Evolutionary conservation across 2,797 vertebrate species (phyloP).

Genomic region (Columba guinea): DNA sequence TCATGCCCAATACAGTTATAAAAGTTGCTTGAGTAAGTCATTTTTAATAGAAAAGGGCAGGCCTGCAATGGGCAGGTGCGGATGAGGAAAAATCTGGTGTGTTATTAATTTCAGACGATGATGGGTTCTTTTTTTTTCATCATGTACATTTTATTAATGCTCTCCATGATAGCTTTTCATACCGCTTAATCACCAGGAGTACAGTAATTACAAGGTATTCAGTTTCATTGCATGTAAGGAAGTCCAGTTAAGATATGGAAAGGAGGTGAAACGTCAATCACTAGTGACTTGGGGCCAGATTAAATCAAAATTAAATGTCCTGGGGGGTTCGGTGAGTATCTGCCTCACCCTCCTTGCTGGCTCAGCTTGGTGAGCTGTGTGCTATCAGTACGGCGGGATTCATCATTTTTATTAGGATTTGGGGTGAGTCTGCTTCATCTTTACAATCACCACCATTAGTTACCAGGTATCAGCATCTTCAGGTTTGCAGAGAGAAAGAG

Average conservation of each 20-base stretch:
- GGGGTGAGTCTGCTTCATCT: neutral
- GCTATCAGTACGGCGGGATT: neutral
- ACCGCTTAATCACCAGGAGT: slow-evolving; percentile 48
- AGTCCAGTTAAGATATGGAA: slow-evolving; percentile 48
- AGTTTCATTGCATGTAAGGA: slow-evolving; percentile 65
- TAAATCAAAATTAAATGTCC: neutral
- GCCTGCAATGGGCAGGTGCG: neutral
- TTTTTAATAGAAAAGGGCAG: slow-evolving; percentile 42
- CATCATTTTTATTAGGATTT: neutral
- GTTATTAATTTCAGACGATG: slow-evolving; percentile 59
- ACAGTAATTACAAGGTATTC: slow-evolving; percentile 69
- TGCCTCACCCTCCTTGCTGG: neutral
- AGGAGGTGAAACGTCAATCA: slow-evolving; percentile 28
- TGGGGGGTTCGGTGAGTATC: neutral
- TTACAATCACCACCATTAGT: neutral
- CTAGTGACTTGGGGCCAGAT: neutral
- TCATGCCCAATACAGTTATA: neutral
- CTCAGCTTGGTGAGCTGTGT: accelerated
- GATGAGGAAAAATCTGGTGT: neutral
- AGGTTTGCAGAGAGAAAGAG: neutral
- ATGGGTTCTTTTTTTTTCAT: slow-evolving; percentile 15
- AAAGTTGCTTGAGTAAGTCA: slow-evolving; percentile 14
- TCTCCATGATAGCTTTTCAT: slow-evolving; percentile 53
- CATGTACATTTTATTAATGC: slow-evolving; percentile 68
- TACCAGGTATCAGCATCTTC: neutral